Evolutionary conservation across 23 tunicate genomes (phyloP), one percentile per base, ranked within the genome.

Genomic region (Phallusia fumigata): DNA sequence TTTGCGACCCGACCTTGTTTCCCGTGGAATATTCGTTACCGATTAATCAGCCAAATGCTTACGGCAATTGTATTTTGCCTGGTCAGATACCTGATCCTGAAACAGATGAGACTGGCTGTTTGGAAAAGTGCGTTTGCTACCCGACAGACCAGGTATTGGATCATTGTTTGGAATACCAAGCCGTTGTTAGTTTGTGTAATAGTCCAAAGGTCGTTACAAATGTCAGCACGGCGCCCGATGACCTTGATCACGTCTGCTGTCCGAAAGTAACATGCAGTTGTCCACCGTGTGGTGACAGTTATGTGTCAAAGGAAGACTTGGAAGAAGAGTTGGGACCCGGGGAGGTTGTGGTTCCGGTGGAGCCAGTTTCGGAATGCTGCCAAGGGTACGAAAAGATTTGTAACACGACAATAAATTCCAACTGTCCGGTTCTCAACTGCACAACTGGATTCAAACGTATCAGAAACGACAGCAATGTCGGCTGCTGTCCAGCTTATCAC

Each of bases 181-280:
- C 21, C 6, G 30, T 80, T 33, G 24, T 65, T 65, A 47, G 45
- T n/a, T 13, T 35, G 19, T 86, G 89, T 65, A 40, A 0, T 0
- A 30, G 74, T 33, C 84, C 89, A 18, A 80, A 33, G 72, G 18
- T 22, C 19, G 28, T 74, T 6, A 30, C 26, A 6, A 19, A n/a
- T 0, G 18, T 73, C 8, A 36, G 33, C 19, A 30, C 36, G 19
- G 79, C 84, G 19, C 79, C 84, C 2, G 33, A 80, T 52, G 79
- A 86, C 44, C 44, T 83, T 11, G 77, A 80, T 26, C 51, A 86
- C 65, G 51, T 64, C 5, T 86, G 89, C 79, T 86, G 89, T 52
- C 79, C 83, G 22, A 86, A 86, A 52, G 73, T 86, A 18, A 32
- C 65, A 31, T 86, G 89, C 40, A 74, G 30, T n/a, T 72, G 64